Evolutionary conservation across 2,888 invertebrate genomes (phyloP).

Genomic region (Drosophila mimica): DNA sequence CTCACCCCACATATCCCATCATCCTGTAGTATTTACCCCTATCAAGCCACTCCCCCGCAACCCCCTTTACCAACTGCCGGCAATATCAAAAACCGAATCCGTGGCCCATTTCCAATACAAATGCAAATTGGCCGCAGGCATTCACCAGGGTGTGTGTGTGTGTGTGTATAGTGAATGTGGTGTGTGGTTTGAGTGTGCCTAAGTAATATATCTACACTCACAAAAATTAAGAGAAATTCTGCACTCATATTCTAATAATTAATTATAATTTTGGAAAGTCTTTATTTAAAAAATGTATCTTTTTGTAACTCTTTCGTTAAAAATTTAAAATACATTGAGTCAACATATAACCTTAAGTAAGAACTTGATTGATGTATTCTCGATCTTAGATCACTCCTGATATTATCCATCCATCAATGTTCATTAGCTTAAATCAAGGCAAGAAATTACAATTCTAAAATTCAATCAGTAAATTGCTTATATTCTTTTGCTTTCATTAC

Average conservation of each 20-base stretch:
- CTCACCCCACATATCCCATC: background rate
- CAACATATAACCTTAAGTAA: background rate
- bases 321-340: background rate
- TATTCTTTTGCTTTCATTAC: background rate
- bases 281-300: background rate
- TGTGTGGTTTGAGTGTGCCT: conserved; percentile 9
- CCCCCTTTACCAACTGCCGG: conserved; percentile 8
- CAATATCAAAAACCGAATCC: conserved; percentile 35
- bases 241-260: background rate
- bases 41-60: too few species aligned
- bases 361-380: background rate
- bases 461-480: background rate
- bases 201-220: background rate
- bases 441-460: background rate
- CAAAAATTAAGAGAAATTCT: background rate
- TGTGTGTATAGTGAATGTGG: conserved; percentile 7
- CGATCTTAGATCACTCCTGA: background rate
- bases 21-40: background rate
- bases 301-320: background rate
- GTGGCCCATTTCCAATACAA: conserved; percentile 58
- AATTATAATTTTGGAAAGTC: background rate
- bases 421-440: background rate
- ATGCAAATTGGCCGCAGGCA: conserved; percentile 75
- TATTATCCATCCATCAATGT: background rate
- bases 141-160: conserved; percentile 41